A percentile compares a stretch with the other conserved stretches of the same genome.
These are phyloP conservation scores for Hirundo rustica DNA, from an alignment of 2,797 vertebrate genomes.

Conservation along the genomic window DNA sequence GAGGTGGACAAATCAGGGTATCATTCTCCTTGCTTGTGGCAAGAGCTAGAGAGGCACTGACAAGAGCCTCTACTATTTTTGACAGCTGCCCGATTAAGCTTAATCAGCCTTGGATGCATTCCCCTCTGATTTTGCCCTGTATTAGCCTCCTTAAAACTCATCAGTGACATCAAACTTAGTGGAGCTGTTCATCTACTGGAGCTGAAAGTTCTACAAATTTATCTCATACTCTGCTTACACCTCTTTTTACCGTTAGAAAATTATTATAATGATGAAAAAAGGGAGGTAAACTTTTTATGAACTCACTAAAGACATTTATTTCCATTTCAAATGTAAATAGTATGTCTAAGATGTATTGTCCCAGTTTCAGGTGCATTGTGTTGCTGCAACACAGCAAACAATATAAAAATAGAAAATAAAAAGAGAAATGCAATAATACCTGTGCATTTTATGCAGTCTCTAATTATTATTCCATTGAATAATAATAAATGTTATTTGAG, in stretches of 20 bases:
- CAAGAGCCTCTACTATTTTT: neutral
- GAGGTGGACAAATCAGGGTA: neutral
- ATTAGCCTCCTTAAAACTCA: constrained; percentile 10
- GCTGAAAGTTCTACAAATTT: neutral
- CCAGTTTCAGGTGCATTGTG: neutral
- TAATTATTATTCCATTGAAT: neutral
- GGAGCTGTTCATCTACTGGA: neutral
- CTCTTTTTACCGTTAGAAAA: neutral
- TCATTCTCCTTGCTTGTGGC: neutral
- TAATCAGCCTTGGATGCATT: neutral
- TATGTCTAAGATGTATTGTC: neutral
- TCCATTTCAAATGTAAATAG: neutral
- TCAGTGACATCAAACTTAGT: neutral
- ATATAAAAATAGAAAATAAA: neutral
- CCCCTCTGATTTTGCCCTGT: neutral
- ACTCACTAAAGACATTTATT: neutral
- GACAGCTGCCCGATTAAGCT: neutral
- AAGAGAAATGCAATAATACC: neutral
- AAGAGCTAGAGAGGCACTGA: neutral
- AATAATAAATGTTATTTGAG: neutral
- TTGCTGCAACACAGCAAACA: neutral
- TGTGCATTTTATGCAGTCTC: neutral
- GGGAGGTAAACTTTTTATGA: neutral
- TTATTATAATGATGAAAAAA: neutral
- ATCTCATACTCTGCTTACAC: neutral